Evolutionary conservation across 2,113 vertebrate genomes (phyloP), one percentile per base, ranked within the genome.

Genomic region (Chaetura pelagica): DNA sequence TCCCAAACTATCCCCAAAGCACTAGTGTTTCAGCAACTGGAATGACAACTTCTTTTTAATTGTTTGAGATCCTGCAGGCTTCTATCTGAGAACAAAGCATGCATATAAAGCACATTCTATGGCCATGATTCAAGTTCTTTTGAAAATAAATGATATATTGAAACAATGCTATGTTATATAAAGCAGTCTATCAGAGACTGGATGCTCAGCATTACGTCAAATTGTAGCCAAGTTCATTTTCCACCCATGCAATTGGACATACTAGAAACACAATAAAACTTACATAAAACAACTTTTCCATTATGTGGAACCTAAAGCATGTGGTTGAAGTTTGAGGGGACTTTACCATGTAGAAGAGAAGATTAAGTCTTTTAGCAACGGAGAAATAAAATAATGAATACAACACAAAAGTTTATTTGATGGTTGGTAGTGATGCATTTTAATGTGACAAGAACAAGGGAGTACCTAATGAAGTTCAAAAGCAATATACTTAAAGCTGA

Each of bases 1-100:
- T 96, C 94, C 94, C 92, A 96, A 96, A 90, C 55, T 75, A 61
- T 77, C 90, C 74, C 95, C 90, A 90, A 93, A 93, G 92, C 72
- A 75, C 44, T 27, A 75, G 83, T 11, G 0, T 92, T 96, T 95
- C 69, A 86, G 92, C 68, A 93, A 96, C 63, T 93, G 64, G 55
- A 96, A 94, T 75, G 95, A 93, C 92, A 95, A 90, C 88, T 96
- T 93, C 75, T 93, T 93, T 92, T 95, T 96, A 95, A 96, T 97
- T 96, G 92, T 97, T 88, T 95, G 93, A 96, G 90, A 96, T 97
- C 92, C 93, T 93, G 92, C 94, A 97, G 94, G 92, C 93, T 94
- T 94, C 94, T 91, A 88, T 96, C 79, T 93, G 85, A 96, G 93
- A 97, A 96, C 94, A 97, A 96, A 96, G 83, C 38, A 0, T 38